Conservation (phyloP, 2,797 vertebrate species). For the Sebastes wilsoni region DNA sequence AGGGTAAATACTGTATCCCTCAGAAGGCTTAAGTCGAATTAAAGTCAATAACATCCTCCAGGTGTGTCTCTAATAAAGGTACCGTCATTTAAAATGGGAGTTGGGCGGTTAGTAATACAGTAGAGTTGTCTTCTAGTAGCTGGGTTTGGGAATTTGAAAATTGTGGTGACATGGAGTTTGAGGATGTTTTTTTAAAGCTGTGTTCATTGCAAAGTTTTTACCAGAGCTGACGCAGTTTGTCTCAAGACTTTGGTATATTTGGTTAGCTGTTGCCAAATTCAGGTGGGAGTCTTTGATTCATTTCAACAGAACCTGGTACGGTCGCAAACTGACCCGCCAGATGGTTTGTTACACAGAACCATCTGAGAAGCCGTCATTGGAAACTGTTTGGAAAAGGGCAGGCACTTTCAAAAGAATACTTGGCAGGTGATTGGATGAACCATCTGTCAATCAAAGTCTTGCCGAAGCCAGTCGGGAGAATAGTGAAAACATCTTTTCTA, state of each 20-base stretch:
- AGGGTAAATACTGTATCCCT: constrained; percentile 57
- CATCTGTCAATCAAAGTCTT: too few species aligned
- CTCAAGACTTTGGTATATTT: not conserved
- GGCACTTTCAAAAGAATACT: not conserved
- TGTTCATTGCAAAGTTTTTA: not conserved
- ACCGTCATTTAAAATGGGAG: constrained; percentile 34
- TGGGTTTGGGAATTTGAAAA: constrained; percentile 12
- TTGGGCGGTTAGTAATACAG: constrained; percentile 16
- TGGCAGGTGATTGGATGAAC: not conserved
- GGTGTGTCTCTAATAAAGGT: constrained; percentile 50
- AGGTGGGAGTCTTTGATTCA: not conserved
- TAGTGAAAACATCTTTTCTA: too few species aligned
- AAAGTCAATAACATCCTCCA: constrained; percentile 56
- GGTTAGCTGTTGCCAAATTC: not conserved
- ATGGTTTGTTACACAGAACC: not conserved
- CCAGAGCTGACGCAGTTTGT: not conserved
- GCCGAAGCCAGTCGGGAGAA: too few species aligned
- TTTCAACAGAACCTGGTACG: not conserved
- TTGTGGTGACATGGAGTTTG: not conserved
- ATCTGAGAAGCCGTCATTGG: not conserved
- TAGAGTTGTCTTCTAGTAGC: not conserved
- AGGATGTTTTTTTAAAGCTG: not conserved
- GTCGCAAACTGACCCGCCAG: not conserved
- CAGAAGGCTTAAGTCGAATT: constrained; percentile 43
- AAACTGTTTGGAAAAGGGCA: too few species aligned